Base-by-base conservation (phyloP, 2,113 vertebrate species). In the Eidolon helvum region DNA sequence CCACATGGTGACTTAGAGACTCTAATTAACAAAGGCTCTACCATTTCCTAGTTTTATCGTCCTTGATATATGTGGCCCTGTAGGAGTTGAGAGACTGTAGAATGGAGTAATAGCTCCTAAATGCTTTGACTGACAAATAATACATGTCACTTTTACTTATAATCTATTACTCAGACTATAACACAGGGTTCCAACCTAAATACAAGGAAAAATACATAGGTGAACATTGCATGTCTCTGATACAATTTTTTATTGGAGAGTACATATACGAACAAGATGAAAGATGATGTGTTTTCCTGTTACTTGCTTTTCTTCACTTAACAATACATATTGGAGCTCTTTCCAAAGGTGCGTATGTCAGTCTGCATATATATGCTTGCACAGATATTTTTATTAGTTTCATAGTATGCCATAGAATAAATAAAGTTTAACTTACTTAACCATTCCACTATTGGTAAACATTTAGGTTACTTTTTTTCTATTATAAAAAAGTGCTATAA, bases 381-480 rank as follows among this genome's bases (percentile, higher is more conserved):
- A 92, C 28, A 92, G 75, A 59, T 53, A 84, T 63, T 83, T 61
- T 82, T 57, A 74, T 16, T 63, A 38, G 30, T 65, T 84, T 74
- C 66, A 78, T 4, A 74, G 14, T 43, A 93, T 10, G 10, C 21
- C 78, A 55, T 2, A 71, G n/a, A 28, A 71, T 10, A 84, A 11
- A 79, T 40, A 68, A 45, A 85, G 35, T 21, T 72, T 71, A 82
- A 68, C 48, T 40, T 35, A 86, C 35, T 95, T 78, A 87, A 55
- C 15, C 65, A 35, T 43, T 74, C 45, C 10, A 88, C 33, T 83
- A 78, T 7, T 68, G 79, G 61, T 55, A 61, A 84, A 59, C 22
- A 87, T 7, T 84, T 21, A 66, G 28, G 30, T 57, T 53, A 74
- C 10, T 53, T 93, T 91, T 15, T 33, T 35, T 43, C 40, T 48